phyloP scores from a whole-genome alignment of 2,113 vertebrate species.

The Martes martes region DNA sequence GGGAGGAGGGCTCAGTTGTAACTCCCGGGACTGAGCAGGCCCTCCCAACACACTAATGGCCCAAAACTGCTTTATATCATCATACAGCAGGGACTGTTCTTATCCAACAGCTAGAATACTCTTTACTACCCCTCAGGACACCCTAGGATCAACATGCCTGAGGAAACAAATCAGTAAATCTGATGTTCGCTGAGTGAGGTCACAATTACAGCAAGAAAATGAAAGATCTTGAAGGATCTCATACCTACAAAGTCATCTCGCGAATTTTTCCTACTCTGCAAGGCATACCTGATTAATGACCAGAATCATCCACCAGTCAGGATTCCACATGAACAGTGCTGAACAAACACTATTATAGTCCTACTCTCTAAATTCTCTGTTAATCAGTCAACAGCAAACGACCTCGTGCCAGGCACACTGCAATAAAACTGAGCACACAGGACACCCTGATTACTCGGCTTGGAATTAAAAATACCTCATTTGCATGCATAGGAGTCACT shows the following conservation, averaged over 20 bases:
- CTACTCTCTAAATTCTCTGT: not conserved
- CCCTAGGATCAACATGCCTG: not conserved
- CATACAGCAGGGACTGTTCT: not conserved
- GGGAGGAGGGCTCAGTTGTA: not conserved
- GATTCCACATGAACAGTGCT: not conserved
- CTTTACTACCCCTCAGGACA: not conserved
- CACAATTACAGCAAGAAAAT: constrained; percentile 22
- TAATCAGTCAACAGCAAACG: constrained; percentile 41
- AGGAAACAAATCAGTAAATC: not conserved
- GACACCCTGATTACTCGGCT: not conserved
- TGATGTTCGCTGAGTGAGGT: not conserved
- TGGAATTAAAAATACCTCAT: not conserved
- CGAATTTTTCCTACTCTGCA: not conserved
- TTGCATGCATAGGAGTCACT: not conserved
- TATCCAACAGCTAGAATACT: not conserved
- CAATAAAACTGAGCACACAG: not conserved
- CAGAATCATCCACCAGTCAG: not conserved
- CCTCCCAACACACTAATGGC: not conserved
- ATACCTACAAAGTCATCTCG: not conserved
- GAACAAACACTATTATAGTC: not conserved
- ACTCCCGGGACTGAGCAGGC: not conserved
- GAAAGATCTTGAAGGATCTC: not conserved
- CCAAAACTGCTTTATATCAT: not conserved
- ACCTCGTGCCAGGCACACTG: not conserved
- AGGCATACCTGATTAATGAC: not conserved